Evolutionary conservation across 2,888 invertebrate species (phyloP).

Genomic region (Loripinus fragilis): DNA sequence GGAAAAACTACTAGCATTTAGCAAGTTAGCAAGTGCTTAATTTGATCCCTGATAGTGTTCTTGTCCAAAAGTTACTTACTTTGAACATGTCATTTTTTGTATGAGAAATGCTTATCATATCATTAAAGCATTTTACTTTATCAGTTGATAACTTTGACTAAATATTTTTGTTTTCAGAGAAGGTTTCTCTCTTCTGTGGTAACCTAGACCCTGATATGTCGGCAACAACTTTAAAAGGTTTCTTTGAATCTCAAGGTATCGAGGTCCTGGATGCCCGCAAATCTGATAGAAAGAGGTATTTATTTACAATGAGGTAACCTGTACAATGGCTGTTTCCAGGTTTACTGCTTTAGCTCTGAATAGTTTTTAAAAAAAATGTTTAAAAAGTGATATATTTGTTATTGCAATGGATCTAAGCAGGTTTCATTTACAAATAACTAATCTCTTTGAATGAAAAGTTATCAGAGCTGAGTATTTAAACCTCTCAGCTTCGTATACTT

Average conservation of each 20-base stretch:
- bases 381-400: too few relatives aligned
- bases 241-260: conserved; percentile 61
- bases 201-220: conserved; percentile 57
- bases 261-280: conserved; percentile 55
- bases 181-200: conserved; percentile 61
- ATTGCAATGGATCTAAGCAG: too few relatives aligned
- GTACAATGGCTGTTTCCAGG: too few relatives aligned
- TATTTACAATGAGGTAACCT: neutral
- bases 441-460: too few relatives aligned
- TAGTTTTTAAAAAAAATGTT: too few relatives aligned
- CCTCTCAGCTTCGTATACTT: too few relatives aligned
- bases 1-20: too few relatives aligned
- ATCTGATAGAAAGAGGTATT: conserved; percentile 61
- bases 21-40: too few relatives aligned
- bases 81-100: neutral
- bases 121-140: neutral
- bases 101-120: neutral
- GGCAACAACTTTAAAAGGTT: conserved; percentile 48
- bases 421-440: too few relatives aligned
- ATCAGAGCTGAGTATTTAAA: too few relatives aligned
- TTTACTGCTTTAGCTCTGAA: too few relatives aligned
- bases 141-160: neutral
- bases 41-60: too few relatives aligned
- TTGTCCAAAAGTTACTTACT: neutral
- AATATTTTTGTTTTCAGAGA: conserved; percentile 36